Evolutionary conservation across 2,113 vertebrate genomes (phyloP).

Genomic region (Gorsachius goisagi): DNA sequence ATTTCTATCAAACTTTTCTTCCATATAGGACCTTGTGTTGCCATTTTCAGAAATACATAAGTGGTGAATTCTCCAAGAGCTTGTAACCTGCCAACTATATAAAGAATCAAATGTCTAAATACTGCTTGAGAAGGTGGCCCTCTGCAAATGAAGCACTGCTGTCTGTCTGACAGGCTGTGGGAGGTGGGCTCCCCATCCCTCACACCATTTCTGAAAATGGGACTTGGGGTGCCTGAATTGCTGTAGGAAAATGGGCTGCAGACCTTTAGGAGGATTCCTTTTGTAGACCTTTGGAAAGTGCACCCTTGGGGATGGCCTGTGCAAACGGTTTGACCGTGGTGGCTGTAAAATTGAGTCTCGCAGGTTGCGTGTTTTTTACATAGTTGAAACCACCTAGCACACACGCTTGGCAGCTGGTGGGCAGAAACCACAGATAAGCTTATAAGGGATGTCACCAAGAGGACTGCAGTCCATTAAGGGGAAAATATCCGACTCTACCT

Average conservation of each 20-base stretch:
- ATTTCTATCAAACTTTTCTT: background rate
- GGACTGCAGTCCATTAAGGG: background rate
- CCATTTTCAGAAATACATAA: background rate
- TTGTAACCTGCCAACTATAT: background rate
- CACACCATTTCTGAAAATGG: background rate
- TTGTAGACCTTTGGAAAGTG: background rate
- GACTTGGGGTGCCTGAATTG: background rate
- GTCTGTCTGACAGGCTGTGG: background rate
- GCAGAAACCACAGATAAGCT: background rate
- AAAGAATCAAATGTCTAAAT: background rate
- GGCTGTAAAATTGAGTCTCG: background rate
- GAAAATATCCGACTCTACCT: background rate
- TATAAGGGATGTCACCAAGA: background rate
- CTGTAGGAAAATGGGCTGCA: background rate
- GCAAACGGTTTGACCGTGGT: background rate
- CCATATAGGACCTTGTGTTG: background rate
- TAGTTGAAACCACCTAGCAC: background rate
- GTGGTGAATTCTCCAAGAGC: background rate
- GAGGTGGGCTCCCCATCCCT: background rate
- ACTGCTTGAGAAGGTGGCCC: background rate
- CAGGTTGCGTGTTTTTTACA: background rate
- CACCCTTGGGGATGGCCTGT: background rate
- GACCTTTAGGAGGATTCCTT: background rate
- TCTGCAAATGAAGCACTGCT: background rate
- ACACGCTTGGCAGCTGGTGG: background rate